Evolutionary conservation across 2,113 vertebrate genomes (phyloP), one percentile per base, ranked within the genome.

Genomic region (Callospermophilus lateralis): DNA sequence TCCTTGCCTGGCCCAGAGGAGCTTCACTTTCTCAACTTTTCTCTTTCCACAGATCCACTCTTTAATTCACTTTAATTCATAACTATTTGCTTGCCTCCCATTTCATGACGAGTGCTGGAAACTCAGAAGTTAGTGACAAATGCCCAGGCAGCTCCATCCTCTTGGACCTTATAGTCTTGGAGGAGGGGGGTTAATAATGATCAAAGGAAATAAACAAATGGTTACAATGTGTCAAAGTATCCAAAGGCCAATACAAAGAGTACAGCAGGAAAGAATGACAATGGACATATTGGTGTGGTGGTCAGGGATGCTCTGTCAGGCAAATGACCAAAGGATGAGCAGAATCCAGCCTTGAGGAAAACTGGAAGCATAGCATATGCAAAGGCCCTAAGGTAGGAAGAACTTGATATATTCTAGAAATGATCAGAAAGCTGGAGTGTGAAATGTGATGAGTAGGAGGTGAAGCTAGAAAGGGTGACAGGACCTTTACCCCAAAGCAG

Each of bases 161-260:
- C 28, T 28, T 53, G 48, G 63, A 68, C 51, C 30, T 65, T 30
- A 83, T 0, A 55, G n/a, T 78, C 92, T 93, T 77, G 11, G 28
- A 76, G 76, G 74, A 95, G 45, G 86, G n/a, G 34, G 9, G 32
- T 78, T 63, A 81, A 86, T 79, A 79, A 90, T 63, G 86, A 65
- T 39, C 48, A 84, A 15, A 70, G 37, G 24, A 83, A 93, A 76
- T 39, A 91, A 95, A 93, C 24, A 74, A n/a, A 63, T 24, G 15
- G n/a, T 24, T 87, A 37, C 39, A 81, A 80, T 68, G 81, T 22
- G n/a, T 42, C 53, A 78, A 39, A 34, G 83, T 48, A 48, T 77
- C n/a, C n/a, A 30, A 73, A 58, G 78, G 34, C 39, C 83, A 74
- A 86, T n/a, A 76, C 16, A 37, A 16, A 61, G 61, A 63, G 63